A percentile compares a stretch with the other conserved stretches of the same genome.
Evolutionary conservation across 1,140 invertebrate genomes (phyloP).

Genomic region (Mamestra configurata): DNA sequence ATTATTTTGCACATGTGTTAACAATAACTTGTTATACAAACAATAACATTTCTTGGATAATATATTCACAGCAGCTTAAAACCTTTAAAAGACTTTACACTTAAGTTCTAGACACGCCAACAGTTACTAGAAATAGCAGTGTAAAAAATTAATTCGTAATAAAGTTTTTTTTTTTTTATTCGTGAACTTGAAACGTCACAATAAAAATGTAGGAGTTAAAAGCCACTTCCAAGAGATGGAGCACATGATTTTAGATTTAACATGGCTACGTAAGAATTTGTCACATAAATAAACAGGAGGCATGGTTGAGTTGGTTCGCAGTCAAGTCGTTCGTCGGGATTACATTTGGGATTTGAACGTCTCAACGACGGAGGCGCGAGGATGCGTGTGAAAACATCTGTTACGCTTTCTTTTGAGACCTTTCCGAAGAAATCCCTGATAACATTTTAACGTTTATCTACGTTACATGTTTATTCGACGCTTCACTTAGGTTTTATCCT

Average conservation of each 20-base stretch:
- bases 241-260: conserved; percentile 82
- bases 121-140: neutral
- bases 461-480: conserved; percentile 59
- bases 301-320: conserved; percentile 82
- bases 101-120: neutral
- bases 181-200: neutral
- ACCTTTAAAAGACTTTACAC: no score
- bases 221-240: conserved; percentile 71
- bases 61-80: no score
- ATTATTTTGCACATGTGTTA: no score
- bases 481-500: conserved; percentile 54
- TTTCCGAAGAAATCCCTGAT: conserved; percentile 66
- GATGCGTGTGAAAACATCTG: conserved; percentile 85
- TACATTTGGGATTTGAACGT: conserved; percentile 83
- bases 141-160: neutral
- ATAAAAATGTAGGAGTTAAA: conserved; percentile 39
- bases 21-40: no score
- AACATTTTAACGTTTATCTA: conserved; percentile 67
- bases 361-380: conserved; percentile 64
- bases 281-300: conserved; percentile 86
- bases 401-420: conserved; percentile 79
- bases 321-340: conserved; percentile 79
- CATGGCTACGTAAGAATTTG: conserved; percentile 82
- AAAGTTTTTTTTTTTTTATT: neutral
- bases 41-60: no score